phyloP scores from a whole-genome alignment of 2,797 vertebrate genomes.

The Bryconaethiops microstoma region DNA sequence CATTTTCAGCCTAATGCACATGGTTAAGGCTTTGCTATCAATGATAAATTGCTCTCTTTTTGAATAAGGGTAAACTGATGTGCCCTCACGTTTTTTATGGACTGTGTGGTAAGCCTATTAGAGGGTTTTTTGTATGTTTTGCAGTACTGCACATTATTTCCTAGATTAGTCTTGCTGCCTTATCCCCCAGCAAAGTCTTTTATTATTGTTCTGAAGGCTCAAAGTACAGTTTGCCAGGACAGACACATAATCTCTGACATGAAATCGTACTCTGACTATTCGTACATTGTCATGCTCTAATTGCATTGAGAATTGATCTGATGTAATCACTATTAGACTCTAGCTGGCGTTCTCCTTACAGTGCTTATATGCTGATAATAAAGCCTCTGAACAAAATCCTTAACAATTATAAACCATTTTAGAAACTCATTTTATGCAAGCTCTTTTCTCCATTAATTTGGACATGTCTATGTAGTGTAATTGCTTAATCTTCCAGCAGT shows the following conservation, averaged over 20 bases:
- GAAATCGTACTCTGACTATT: neutral
- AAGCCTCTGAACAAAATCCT: neutral
- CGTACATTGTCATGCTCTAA: neutral
- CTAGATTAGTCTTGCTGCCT: conserved; percentile 23
- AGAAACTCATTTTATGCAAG: neutral
- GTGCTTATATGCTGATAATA: neutral
- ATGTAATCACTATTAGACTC: neutral
- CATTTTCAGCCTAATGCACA: neutral
- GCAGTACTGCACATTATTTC: conserved; percentile 31
- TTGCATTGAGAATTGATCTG: neutral
- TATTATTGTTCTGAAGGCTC: conserved; percentile 22
- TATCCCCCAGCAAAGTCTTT: conserved; percentile 33
- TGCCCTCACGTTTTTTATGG: neutral
- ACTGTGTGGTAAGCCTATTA: conserved; percentile 35
- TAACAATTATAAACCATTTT: neutral
- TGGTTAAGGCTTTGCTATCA: neutral
- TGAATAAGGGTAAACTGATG: conserved; percentile 6
- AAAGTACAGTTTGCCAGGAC: conserved; percentile 24
- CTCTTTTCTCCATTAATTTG: neutral
- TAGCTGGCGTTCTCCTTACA: neutral
- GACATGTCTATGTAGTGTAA: neutral
- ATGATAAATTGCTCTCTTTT: neutral
- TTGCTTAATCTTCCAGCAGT: too few relatives aligned
- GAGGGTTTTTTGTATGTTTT: conserved; percentile 25
- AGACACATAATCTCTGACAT: neutral